A percentile compares a stretch with the other conserved stretches of the same genome.
These are phyloP conservation scores for Hypena proboscidalis DNA, from an alignment of 2,888 invertebrate species.

Conservation along the genomic window DNA sequence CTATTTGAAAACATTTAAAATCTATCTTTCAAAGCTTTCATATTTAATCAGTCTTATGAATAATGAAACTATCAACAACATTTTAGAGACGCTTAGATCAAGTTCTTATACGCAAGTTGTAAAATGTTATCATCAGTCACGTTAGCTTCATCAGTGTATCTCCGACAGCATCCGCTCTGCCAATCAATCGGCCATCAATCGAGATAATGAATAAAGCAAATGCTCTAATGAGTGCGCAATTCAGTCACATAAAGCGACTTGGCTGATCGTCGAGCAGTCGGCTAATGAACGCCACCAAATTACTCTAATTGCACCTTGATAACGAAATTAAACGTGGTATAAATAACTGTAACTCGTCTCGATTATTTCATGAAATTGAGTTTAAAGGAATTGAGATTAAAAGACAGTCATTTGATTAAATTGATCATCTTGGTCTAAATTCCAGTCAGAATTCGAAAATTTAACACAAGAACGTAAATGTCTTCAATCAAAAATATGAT, in stretches of 20 bases:
- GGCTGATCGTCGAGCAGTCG: slow-evolving; percentile 7
- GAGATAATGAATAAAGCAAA: slow-evolving; percentile 3
- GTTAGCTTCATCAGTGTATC: too few relatives aligned
- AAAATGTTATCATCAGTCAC: too few relatives aligned
- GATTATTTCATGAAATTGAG: slow-evolving; percentile 2
- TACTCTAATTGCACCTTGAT: slow-evolving; percentile 19
- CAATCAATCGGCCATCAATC: not conserved
- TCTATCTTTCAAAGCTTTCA: too few relatives aligned
- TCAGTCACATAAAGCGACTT: slow-evolving; percentile 13
- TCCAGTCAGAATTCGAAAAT: too few relatives aligned
- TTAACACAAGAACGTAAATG: too few relatives aligned
- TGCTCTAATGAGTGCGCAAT: slow-evolving; percentile 16
- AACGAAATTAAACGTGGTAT: slow-evolving; percentile 16
- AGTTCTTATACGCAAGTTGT: too few relatives aligned
- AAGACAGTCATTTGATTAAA: too few relatives aligned
- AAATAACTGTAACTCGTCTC: slow-evolving; percentile 13
- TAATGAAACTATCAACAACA: too few relatives aligned
- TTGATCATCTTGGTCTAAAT: not conserved
- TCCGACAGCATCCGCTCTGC: slow-evolving; percentile 46
- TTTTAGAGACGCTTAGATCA: too few relatives aligned
- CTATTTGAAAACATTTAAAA: too few relatives aligned
- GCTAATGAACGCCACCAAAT: slow-evolving; percentile 23
- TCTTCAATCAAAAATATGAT: too few relatives aligned
- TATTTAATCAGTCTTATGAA: too few relatives aligned
- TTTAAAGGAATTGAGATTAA: not conserved